Base-by-base conservation (phyloP, 1,140 invertebrate genomes). In the Ruditapes philippinarum region DNA sequence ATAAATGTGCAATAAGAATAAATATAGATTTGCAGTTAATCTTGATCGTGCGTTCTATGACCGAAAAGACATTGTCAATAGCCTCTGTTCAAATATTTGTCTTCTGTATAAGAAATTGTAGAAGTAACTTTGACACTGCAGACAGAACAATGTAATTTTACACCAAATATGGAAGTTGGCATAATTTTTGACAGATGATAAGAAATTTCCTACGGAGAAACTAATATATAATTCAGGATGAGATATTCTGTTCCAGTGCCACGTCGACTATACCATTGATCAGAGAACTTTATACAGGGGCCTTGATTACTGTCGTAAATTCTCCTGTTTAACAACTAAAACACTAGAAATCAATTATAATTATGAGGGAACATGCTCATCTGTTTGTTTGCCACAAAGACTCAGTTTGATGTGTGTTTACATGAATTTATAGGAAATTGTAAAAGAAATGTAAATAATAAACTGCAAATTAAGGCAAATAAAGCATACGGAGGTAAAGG, bases 261-360 rank as follows among this genome's bases (percentile, higher is more conserved):
- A n/a, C 49, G n/a, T 74, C 70, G 40, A 79, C 40, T 79, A 19
- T 28, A 5, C 14, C 45, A 60, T 80, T 60, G 78, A 60, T 57
- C 33, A 33, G 33, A 11, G 9, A 28, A 36, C 73, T 31, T 9
- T 38, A 80, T 57, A n/a, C 31, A 36, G 28, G n/a, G 31, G 51
- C 54, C 54, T n/a, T 38, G 65, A 70, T 70, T 70, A 17, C 14
- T 31, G 78, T 80, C 78, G 36, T 54, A 54, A 80, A 80, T 54
- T 38, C 49, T 60, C 25, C 36, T 36, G 25, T 60, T 60, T 80
- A 40, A 54, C 45, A 76, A 74, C 70, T 57, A 70, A 70, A 86
- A 86, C 60, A 38, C 25, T 49, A 86, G 49, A 76, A 86, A 74
- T 76, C 83, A 86, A 86, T 86, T 86, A 86, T 86, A 84, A 84